These are phyloP conservation scores for Aulostomus chinensis DNA, from an alignment of 2,797 vertebrate genomes.

Conservation along the genomic window DNA sequence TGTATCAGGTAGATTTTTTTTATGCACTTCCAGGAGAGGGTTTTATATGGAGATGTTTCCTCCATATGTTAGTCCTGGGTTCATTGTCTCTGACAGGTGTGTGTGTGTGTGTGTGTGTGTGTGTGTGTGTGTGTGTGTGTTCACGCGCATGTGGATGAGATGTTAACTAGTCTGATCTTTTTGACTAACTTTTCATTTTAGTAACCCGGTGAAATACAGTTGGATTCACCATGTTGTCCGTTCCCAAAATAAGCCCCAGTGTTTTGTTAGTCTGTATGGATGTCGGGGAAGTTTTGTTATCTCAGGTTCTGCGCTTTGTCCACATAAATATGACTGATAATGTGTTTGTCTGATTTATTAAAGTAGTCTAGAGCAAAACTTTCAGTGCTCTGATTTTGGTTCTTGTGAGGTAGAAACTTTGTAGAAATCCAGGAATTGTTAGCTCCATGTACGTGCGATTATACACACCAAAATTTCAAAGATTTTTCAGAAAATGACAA, in stretches of 20 bases:
- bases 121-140: no score
- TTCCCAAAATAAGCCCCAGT: constrained; percentile 26
- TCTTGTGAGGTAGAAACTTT: background rate
- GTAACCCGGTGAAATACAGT: constrained; percentile 34
- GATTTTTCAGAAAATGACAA: no score
- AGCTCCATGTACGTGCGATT: no score
- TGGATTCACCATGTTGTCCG: constrained; percentile 16
- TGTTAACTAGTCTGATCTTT: constrained; percentile 28
- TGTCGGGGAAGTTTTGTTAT: constrained; percentile 47
- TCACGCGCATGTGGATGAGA: constrained; percentile 21
- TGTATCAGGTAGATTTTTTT: constrained; percentile 63
- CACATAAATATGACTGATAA: constrained; percentile 55
- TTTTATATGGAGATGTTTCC: constrained; percentile 36
- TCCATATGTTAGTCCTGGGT: constrained; percentile 32
- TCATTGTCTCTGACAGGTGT: constrained; percentile 36
- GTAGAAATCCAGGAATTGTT: no score
- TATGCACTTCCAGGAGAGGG: constrained; percentile 71
- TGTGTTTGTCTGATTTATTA: constrained; percentile 30
- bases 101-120: constrained; percentile 16
- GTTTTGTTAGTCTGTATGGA: constrained; percentile 37
- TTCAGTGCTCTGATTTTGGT: background rate
- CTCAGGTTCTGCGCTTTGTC: constrained; percentile 72
- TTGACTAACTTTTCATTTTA: constrained; percentile 43
- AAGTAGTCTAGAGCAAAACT: constrained; percentile 6
- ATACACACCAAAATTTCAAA: no score